Percentiles rank a stretch among this genome's conserved stretches.
phyloP scores from a whole-genome alignment of 2,888 invertebrate species.

The Trichopria drosophilae region DNA sequence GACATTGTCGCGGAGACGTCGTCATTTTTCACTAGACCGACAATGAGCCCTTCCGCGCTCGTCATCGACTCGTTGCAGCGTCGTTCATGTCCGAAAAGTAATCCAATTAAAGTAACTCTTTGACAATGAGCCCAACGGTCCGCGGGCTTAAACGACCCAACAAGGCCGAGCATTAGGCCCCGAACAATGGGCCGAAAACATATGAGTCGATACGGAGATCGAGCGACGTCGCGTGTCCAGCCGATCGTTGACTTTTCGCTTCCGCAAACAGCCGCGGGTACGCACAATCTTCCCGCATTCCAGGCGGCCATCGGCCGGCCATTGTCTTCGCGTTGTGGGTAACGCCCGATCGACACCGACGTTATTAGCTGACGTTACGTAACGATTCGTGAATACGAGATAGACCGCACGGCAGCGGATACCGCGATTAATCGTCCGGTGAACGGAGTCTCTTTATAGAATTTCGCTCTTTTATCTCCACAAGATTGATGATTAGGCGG shows the following conservation, averaged over 20 bases:
- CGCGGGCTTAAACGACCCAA: constrained; percentile 31
- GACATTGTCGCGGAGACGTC: too few species aligned
- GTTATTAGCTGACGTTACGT: constrained; percentile 49
- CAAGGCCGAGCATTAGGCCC: constrained; percentile 41
- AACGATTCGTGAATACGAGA: constrained; percentile 55
- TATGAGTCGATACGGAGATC: background rate
- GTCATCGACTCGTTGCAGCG: background rate
- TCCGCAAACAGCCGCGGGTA: constrained; percentile 43
- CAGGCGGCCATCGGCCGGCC: constrained; percentile 3
- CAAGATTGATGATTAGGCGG: too few species aligned
- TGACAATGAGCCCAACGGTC: constrained; percentile 33
- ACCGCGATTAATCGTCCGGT: constrained; percentile 47
- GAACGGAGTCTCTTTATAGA: too few species aligned
- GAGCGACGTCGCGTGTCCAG: constrained; percentile 32
- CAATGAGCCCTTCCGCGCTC: too few species aligned
- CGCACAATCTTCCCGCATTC: constrained; percentile 54
- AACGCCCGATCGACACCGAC: too few species aligned
- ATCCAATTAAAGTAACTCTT: constrained; percentile 38
- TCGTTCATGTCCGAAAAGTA: constrained; percentile 28
- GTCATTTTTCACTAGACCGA: too few species aligned
- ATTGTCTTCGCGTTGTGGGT: too few species aligned
- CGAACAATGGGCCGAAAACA: constrained; percentile 44
- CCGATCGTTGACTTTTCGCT: constrained; percentile 44
- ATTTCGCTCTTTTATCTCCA: too few species aligned
- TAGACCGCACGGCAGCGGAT: constrained; percentile 41